phyloP scores from a whole-genome alignment of 2,797 vertebrate genomes.

The Chloroceryle amazona region DNA sequence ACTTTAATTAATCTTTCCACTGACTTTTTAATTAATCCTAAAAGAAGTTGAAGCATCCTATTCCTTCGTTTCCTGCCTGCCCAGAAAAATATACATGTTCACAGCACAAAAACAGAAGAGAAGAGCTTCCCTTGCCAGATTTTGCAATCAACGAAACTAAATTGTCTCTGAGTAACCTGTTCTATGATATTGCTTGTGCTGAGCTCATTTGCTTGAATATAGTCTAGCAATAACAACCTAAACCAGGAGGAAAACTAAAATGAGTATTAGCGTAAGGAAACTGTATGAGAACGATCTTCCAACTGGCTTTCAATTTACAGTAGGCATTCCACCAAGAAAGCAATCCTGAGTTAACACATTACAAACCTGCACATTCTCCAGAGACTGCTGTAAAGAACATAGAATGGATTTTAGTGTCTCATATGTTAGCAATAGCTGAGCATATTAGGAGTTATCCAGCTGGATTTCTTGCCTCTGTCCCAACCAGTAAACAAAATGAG shows the following conservation, averaged over 20 bases:
- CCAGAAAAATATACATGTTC: neutral
- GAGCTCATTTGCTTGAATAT: neutral
- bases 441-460: neutral
- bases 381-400: neutral
- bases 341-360: neutral
- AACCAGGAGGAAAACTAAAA: neutral
- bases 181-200: neutral
- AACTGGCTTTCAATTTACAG: slow-evolving; percentile 11
- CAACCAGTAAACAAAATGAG: neutral
- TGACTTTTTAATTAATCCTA: neutral
- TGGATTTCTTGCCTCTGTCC: neutral
- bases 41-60: neutral
- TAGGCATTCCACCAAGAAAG: neutral
- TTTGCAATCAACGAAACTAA: neutral
- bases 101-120: neutral
- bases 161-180: slow-evolving; percentile 5
- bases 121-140: neutral
- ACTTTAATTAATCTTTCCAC: neutral
- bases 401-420: neutral
- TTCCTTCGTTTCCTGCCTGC: neutral
- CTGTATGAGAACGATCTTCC: neutral
- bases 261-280: neutral
- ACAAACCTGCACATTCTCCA: neutral
- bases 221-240: neutral
- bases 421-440: neutral